phyloP scores from a whole-genome alignment of 1,140 invertebrate genomes.

The Mylabris phalerata region DNA sequence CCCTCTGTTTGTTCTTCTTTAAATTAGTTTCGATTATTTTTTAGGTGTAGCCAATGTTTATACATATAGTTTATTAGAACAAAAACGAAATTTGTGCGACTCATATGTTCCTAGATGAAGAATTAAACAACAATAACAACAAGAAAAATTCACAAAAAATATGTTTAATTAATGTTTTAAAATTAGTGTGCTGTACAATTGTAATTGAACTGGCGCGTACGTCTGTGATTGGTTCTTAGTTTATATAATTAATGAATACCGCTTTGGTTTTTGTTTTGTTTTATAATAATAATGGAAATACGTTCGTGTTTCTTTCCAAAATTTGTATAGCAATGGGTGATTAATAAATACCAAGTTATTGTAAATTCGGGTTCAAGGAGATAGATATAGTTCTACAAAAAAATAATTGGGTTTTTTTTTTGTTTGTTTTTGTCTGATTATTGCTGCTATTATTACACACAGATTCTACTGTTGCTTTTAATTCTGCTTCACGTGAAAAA shows the following conservation, averaged over 20 bases:
- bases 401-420: conserved; percentile 22
- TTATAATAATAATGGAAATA: too few relatives aligned
- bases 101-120: conserved; percentile 37
- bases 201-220: conserved; percentile 19
- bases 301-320: too few relatives aligned
- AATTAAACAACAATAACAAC: conserved; percentile 18
- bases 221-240: conserved; percentile 26
- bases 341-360: background rate
- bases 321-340: background rate
- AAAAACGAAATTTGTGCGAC: conserved; percentile 26
- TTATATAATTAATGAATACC: too few relatives aligned
- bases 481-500: conserved; percentile 8
- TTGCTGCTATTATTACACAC: conserved; percentile 6
- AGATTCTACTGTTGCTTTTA: conserved; percentile 32
- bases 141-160: conserved; percentile 11
- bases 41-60: conserved; percentile 27
- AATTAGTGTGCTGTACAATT: conserved; percentile 30
- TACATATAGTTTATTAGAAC: conserved; percentile 25
- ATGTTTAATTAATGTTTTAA: conserved; percentile 1
- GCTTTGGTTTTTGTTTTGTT: too few relatives aligned
- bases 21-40: conserved; percentile 19
- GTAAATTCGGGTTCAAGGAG: too few relatives aligned
- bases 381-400: too few relatives aligned
- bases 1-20: background rate
- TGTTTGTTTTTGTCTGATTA: background rate